Base-by-base conservation (phyloP, 1,140 invertebrate species). In the Drosophila serrata region DNA sequence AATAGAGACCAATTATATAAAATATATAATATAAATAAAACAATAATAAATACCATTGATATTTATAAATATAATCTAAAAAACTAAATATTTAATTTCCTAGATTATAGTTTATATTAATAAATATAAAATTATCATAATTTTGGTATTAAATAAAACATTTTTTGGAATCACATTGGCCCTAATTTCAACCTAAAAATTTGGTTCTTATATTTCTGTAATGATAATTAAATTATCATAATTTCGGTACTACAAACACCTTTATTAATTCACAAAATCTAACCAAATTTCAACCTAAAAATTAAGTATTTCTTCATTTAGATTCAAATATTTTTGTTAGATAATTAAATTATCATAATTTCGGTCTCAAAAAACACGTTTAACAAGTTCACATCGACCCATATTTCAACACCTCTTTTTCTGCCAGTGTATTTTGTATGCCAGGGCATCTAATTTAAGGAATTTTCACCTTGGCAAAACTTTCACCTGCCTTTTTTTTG, bases 381-480 rank as follows among this genome's bases (percentile, higher is more conserved):
- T 3, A 43, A 13, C 4, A 22, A 43, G 3, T 13, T 45, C 43
- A 46, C 6, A 24, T 46, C 2, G 2, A n/a, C 1, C 19, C 31
- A 15, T 7, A 35, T 15, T 22, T 19, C 19, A 22, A 15, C 13
- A 6, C 19, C 3, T 15, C 6, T n/a, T 55, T 53, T 55, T 22
- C 9, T 24, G 9, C 4, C 2, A 15, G 59, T 68, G 51, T 29
- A 43, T 45, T 45, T 45, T 69, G 29, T 45, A 63, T 69, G 67
- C 56, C 55, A 56, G 79, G 53, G 55, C 76, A 63, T 88, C 82
- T 87, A 88, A 87, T 87, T 87, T 82, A 46, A 80, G 72, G 55
- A 77, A 79, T 82, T 81, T 82, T 82, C 63, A 84, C 82, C 82
- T 87, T 87, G 76, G 67, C 48, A 75, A 77, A 77, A 80, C 51